These are phyloP conservation scores for Pedionomus torquatus DNA, from an alignment of 2,113 vertebrate genomes.

Conservation along the genomic window DNA sequence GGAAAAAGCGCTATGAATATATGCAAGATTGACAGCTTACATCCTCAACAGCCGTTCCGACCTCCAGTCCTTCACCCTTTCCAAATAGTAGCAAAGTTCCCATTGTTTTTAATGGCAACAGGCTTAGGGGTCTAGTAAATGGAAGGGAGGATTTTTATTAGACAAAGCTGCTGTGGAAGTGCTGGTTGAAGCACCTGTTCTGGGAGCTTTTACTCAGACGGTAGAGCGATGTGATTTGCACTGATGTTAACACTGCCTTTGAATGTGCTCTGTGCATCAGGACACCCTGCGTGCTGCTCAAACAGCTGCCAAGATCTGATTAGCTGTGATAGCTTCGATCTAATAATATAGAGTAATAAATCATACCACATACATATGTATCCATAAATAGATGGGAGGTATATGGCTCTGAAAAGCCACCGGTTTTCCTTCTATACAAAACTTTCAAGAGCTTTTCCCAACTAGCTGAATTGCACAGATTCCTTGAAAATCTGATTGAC, in stretches of 20 bases:
- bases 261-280: not conserved
- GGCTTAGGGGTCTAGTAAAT: not conserved
- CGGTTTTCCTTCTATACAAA: not conserved
- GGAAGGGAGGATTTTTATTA: not conserved
- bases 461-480: not conserved
- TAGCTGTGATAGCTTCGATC: not conserved
- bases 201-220: not conserved
- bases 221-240: not conserved
- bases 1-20: slow-evolving; percentile 20
- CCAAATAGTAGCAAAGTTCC: not conserved
- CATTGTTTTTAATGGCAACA: not conserved
- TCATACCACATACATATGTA: not conserved
- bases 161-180: not conserved
- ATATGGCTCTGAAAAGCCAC: not conserved
- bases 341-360: not conserved
- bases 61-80: not conserved
- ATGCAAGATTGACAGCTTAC: not conserved
- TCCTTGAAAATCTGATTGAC: not conserved
- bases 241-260: not conserved
- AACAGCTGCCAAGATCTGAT: not conserved
- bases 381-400: not conserved
- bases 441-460: not conserved
- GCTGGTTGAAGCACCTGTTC: not conserved
- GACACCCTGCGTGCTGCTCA: not conserved
- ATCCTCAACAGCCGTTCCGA: not conserved